Evolutionary conservation across 1,140 invertebrate genomes (phyloP).

Genomic region (Antheraea pernyi): DNA sequence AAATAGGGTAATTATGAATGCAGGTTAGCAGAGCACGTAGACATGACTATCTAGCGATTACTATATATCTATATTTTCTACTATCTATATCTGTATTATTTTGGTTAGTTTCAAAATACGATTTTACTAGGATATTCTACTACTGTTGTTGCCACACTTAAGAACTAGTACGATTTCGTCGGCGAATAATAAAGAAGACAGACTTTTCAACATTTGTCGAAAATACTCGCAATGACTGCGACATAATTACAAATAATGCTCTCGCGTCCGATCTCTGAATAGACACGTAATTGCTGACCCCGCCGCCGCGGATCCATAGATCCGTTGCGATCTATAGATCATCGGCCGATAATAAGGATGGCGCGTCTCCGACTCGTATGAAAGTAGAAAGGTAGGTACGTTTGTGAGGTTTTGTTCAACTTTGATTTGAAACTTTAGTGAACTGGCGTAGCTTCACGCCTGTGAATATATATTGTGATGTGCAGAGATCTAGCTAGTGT

Average conservation of each 20-base stretch:
- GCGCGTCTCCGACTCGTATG: not conserved
- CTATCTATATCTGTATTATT: too few species aligned
- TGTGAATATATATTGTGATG: not conserved
- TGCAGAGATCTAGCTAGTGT: not conserved
- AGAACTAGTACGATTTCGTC: too few species aligned
- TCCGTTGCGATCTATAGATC: slow-evolving; percentile 1
- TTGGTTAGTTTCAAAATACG: too few species aligned
- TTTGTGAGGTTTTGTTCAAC: not conserved
- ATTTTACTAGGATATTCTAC: too few species aligned
- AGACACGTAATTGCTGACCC: slow-evolving; percentile 10
- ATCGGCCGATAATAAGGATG: slow-evolving; percentile 3
- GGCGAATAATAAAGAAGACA: not conserved
- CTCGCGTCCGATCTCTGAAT: slow-evolving; percentile 6
- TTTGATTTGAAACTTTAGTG: not conserved
- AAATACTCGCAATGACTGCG: not conserved
- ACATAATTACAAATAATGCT: slow-evolving; percentile 5
- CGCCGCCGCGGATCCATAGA: not conserved
- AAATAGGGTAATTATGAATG: too few species aligned
- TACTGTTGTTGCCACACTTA: too few species aligned
- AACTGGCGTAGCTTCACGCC: not conserved
- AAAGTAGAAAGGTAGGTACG: not conserved
- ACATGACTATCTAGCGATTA: too few species aligned
- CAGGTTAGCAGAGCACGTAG: too few species aligned
- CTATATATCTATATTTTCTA: too few species aligned
- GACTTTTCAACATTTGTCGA: not conserved